phyloP scores from a whole-genome alignment of 1,140 invertebrate genomes.

The Lysiphlebus fabarum region DNA sequence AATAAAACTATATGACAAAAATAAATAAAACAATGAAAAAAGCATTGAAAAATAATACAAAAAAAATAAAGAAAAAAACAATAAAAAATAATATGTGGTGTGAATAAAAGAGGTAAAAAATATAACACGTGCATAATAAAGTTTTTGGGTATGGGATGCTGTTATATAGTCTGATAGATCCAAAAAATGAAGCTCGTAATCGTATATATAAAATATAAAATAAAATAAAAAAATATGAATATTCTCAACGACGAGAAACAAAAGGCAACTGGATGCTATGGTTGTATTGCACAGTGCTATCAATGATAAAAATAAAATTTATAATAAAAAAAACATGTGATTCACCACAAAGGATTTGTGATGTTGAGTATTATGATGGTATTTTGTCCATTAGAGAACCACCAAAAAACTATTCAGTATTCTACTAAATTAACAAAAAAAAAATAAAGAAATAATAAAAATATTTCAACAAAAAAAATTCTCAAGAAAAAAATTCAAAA shows the following conservation, averaged over 20 bases:
- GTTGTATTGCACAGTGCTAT: no score
- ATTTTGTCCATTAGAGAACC: not conserved
- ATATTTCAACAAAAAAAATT: no score
- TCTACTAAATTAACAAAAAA: no score
- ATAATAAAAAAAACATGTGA: not conserved
- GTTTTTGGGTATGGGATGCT: constrained; percentile 8
- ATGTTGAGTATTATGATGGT: constrained; percentile 1
- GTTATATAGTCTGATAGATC: constrained; percentile 34
- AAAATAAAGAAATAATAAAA: no score
- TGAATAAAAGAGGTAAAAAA: constrained; percentile 21
- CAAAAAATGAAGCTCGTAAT: constrained; percentile 35
- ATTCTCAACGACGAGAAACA: constrained; percentile 4
- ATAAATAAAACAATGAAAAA: constrained; percentile 7
- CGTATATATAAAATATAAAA: constrained; percentile 26
- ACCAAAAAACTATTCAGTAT: no score
- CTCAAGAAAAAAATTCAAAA: no score
- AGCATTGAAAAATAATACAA: constrained; percentile 4
- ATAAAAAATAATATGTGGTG: constrained; percentile 25
- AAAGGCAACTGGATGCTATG: constrained; percentile 8
- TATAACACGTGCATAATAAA: constrained; percentile 19
- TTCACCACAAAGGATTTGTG: constrained; percentile 7
- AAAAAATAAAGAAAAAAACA: constrained; percentile 20
- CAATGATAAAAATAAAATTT: not conserved
- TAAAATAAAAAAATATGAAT: no score
- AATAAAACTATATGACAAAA: constrained; percentile 23